Conservation (phyloP, 2,888 invertebrate species). For the Bursaphelenchus okinawaensis region DNA sequence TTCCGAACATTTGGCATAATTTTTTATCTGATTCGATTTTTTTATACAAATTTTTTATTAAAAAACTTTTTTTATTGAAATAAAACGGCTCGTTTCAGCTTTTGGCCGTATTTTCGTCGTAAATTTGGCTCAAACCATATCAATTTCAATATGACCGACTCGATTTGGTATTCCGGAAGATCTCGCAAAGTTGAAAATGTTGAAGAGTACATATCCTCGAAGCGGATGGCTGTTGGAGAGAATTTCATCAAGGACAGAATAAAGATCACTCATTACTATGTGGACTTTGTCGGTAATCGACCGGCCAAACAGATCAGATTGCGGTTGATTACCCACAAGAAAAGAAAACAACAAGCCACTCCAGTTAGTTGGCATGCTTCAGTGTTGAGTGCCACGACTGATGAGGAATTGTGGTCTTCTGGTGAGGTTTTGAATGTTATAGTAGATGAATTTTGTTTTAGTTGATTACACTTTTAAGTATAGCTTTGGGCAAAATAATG, state of each 20-base stretch:
- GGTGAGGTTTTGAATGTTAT: not conserved
- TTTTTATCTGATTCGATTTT: too few species aligned
- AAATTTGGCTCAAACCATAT: too few species aligned
- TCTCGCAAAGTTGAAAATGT: not conserved
- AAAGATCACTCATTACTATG: not conserved
- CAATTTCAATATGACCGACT: not conserved
- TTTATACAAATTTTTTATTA: too few species aligned
- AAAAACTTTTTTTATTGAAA: too few species aligned
- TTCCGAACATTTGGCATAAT: too few species aligned
- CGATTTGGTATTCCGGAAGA: not conserved
- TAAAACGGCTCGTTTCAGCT: too few species aligned
- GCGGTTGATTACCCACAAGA: not conserved
- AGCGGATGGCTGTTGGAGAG: not conserved
- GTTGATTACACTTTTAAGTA: too few species aligned
- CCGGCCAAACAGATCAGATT: not conserved
- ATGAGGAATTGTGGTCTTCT: not conserved
- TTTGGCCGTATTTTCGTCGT: too few species aligned
- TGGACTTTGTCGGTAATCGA: not conserved
- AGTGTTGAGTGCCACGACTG: not conserved
- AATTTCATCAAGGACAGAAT: not conserved
- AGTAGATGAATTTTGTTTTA: too few species aligned
- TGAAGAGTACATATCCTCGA: not conserved
- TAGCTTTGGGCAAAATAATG: too few species aligned
- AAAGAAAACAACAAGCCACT: not conserved
- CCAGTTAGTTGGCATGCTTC: not conserved